phyloP scores from a whole-genome alignment of 2,797 vertebrate genomes.

The Anguilla pacifica region DNA sequence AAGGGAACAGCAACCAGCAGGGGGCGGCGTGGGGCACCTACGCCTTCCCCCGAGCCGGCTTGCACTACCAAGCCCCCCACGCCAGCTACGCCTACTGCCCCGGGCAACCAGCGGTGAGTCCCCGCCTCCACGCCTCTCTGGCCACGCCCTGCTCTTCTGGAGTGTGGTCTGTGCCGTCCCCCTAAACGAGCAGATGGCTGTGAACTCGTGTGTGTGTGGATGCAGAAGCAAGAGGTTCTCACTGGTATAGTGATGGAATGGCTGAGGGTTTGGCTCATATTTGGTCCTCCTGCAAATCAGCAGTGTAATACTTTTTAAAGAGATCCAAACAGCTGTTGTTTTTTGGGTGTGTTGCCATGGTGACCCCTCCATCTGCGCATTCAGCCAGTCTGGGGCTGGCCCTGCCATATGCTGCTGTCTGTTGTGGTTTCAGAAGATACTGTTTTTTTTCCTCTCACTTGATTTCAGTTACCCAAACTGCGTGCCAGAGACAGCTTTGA shows the following conservation, averaged over 20 bases:
- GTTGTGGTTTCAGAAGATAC: neutral
- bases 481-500: neutral
- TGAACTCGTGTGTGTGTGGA: neutral
- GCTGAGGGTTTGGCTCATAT: neutral
- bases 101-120: constrained; percentile 82
- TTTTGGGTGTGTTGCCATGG: neutral
- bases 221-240: neutral
- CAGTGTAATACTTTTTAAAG: neutral
- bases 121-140: neutral
- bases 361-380: neutral
- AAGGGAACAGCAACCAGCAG: constrained; percentile 73
- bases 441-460: neutral
- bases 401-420: neutral
- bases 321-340: neutral
- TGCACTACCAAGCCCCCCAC: constrained; percentile 76
- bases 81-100: constrained; percentile 81
- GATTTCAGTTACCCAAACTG: neutral
- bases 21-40: constrained; percentile 73
- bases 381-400: no score
- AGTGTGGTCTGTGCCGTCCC: neutral
- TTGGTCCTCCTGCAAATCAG: neutral
- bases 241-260: neutral
- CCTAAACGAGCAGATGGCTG: neutral
- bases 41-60: constrained; percentile 71
- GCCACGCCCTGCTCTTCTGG: neutral